Conservation (phyloP, 2,888 invertebrate species). For the Agrotis ipsilon region DNA sequence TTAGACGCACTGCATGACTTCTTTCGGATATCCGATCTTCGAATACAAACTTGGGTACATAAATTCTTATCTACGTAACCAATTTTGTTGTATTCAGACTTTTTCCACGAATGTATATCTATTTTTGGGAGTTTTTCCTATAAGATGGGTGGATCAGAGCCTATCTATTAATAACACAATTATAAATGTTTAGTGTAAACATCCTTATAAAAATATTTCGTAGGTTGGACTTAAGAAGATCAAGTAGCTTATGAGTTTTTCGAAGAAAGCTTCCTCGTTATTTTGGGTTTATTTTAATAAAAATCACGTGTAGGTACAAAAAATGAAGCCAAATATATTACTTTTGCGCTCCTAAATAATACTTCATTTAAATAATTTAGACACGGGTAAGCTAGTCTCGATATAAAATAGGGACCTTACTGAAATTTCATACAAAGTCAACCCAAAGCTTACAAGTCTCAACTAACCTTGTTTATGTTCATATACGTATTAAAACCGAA, state of each 20-base stretch:
- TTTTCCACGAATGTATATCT: neutral
- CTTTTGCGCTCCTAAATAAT: no score
- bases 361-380: no score
- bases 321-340: no score
- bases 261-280: no score
- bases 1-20: neutral
- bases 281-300: no score
- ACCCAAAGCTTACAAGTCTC: neutral
- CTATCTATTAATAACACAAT: neutral
- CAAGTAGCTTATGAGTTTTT: no score
- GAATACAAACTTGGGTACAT: neutral
- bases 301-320: no score
- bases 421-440: neutral
- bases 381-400: no score
- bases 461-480: neutral
- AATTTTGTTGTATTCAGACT: neutral
- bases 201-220: no score
- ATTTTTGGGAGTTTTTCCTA: neutral
- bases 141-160: neutral
- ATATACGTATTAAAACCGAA: slow-evolving; percentile 5
- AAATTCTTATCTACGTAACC: neutral
- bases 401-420: neutral
- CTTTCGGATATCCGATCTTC: neutral
- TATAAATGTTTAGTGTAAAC: neutral
- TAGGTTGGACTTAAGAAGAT: no score